Percentiles rank a stretch among this genome's conserved stretches.
Evolutionary conservation across 2,888 invertebrate genomes (phyloP).

Genomic region (Dasypogon diadema): DNA sequence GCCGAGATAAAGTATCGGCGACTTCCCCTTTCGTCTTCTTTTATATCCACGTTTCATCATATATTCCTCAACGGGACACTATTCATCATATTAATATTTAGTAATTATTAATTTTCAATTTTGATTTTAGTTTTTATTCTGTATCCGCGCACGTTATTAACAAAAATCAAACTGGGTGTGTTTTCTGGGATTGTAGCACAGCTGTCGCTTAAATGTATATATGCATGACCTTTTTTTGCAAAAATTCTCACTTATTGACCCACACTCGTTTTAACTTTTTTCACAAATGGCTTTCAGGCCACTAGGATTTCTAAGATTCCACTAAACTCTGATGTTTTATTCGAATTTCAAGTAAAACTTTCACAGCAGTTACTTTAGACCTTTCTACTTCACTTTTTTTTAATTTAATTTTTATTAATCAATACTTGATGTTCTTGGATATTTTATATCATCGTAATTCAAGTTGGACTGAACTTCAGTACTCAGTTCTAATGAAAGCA

Average conservation of each 20-base stretch:
- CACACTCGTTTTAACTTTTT: background rate
- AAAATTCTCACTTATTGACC: background rate
- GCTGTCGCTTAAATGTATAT: constrained; percentile 17
- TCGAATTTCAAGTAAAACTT: too few species aligned
- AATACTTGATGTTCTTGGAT: constrained; percentile 16
- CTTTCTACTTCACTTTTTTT: too few species aligned
- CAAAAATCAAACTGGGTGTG: constrained; percentile 24
- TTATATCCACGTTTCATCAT: constrained; percentile 65
- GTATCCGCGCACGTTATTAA: background rate
- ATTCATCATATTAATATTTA: constrained; percentile 9
- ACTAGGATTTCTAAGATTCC: too few species aligned
- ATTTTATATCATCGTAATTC: constrained; percentile 40
- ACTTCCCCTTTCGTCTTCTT: constrained; percentile 64
- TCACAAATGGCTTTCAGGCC: too few species aligned
- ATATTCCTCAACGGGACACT: constrained; percentile 52
- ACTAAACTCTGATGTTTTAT: too few species aligned
- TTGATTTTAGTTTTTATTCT: constrained; percentile 2
- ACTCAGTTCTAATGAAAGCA: background rate
- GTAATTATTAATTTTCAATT: background rate
- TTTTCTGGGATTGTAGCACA: constrained; percentile 26
- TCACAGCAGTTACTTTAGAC: too few species aligned
- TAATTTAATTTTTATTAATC: background rate
- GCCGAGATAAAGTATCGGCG: constrained; percentile 62
- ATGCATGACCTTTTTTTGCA: background rate
- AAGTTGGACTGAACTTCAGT: constrained; percentile 16